phyloP scores from a whole-genome alignment of 1,140 invertebrate genomes.

The Zaprionus camerounensis region DNA sequence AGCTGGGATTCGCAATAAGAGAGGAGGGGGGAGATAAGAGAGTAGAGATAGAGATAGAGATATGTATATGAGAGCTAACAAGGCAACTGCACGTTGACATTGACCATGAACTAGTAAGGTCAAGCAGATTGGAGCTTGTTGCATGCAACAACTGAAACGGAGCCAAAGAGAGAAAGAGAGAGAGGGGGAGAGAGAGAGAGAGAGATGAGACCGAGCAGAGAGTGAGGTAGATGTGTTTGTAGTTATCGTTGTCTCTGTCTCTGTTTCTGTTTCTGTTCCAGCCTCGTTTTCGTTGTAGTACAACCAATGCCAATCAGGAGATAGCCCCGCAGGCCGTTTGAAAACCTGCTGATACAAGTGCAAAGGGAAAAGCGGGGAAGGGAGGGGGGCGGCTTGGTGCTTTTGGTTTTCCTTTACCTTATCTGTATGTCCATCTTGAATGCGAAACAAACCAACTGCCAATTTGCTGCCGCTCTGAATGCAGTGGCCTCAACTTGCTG shows the following conservation, averaged over 20 bases:
- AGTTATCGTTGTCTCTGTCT: not conserved
- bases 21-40: not conserved
- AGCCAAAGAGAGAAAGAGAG: not conserved
- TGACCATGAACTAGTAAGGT: conserved; percentile 61
- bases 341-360: not conserved
- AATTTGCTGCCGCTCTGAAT: conserved; percentile 49
- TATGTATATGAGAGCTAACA: not conserved
- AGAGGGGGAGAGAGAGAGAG: not conserved
- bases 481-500: conserved; percentile 17
- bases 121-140: conserved; percentile 64
- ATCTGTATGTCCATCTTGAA: conserved; percentile 21
- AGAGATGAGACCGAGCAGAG: not conserved
- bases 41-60: not conserved
- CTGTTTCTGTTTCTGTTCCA: not conserved
- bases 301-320: conserved; percentile 41
- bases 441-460: conserved; percentile 48
- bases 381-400: not conserved
- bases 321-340: conserved; percentile 21
- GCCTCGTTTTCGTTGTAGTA: not conserved
- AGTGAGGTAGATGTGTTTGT: not conserved
- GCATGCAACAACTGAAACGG: conserved; percentile 40
- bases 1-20: not conserved
- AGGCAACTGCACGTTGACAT: conserved; percentile 46
- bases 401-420: conserved; percentile 9
- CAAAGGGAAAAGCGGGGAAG: not conserved